Base-by-base conservation (phyloP, 2,888 invertebrate species). In the Eledona agricola region DNA sequence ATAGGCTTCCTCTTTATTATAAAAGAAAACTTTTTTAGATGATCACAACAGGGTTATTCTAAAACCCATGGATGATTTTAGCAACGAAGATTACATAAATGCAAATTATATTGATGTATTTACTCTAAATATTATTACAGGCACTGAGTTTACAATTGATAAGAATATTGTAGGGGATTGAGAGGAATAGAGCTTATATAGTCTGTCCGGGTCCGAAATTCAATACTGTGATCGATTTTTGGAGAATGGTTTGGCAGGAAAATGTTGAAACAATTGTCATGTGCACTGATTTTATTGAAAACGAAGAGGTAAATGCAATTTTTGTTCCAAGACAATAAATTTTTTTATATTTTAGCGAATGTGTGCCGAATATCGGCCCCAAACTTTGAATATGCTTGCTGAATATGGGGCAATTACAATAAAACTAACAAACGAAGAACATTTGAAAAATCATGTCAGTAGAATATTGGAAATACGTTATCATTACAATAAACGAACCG, bases 181-280 rank as follows among this genome's bases (percentile, higher is more conserved):
- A 13, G 4, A 22, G 23, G n/a, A n/a, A n/a, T n/a, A n/a, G n/a
- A n/a, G 23, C 23, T 13, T 37, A 37, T n/a, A 37, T 37, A 5
- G 37, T 23, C 1, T 9, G 22, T 12, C 37, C 22, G 11, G 12
- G 12, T 0, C 37, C 37, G 2, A 37, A 37, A 23, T 37, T 22
- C 15, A 11, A 4, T 3, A 37, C 37, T 13, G 12, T 37, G 6
- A 10, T 6, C 12, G 22, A 22, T 22, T 37, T 37, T 7, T 37
- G 37, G 37, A 22, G 22, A n/a, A 37, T 37, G 37, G 13, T 37
- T 13, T 37, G 37, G 37, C 37, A 37, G 13, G 22, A 37, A n/a
- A 13, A 37, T 3, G n/a, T 37, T 13, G 23, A 23, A 12, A 4
- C 9, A 3, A 23, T 37, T 6, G n/a, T 37, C 6, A 37, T 37